Base-by-base conservation (phyloP, 2,888 invertebrate species). In the Thalpophila matura region DNA sequence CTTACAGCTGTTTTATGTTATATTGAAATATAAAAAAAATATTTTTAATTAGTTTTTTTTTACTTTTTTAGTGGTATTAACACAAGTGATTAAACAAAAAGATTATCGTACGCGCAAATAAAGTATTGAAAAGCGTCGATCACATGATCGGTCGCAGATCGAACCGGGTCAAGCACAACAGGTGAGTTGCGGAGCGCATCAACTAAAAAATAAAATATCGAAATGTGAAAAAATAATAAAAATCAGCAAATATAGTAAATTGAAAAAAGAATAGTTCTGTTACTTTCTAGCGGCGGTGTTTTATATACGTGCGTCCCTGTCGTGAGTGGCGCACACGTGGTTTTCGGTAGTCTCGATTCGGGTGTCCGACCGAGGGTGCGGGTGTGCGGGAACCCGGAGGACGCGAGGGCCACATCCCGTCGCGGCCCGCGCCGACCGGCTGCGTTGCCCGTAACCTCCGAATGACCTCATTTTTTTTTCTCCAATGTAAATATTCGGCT, bases 161-260 rank as follows among this genome's bases (percentile, higher is more conserved):
- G 90, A 93, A 94, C 86, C 90, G 92, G 94, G 94, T 94, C 94
- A 94, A 94, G 94, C 94, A 93, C 94, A 94, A 94, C 94, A 94
- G 94, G 94, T 94, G 94, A 93, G 90, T 87, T 90, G 90, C 89
- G 91, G 88, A 87, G 91, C 91, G 92, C 93, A 94, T 94, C 94
- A 95, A 94, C 95, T 95, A 94, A 94, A 95, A 95, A 95, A 95
- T 94, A 95, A 95, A 95, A 94, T 94, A 94, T 95, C 93, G 93
- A 94, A 94, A 94, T 94, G 94, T 89, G 93, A 93, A 93, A 94
- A 94, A 95, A 94, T 95, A 94, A 95, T 93, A 94, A 94, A 94
- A 94, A 94, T 92, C 89, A 86, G 87, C 87, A 89, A 92, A 94
- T 93, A 94, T 94, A 94, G 93, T 94, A 93, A 94, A 94, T 94